Evolutionary conservation across 2,113 vertebrate species (phyloP).

Genomic region (Verasper variegatus): DNA sequence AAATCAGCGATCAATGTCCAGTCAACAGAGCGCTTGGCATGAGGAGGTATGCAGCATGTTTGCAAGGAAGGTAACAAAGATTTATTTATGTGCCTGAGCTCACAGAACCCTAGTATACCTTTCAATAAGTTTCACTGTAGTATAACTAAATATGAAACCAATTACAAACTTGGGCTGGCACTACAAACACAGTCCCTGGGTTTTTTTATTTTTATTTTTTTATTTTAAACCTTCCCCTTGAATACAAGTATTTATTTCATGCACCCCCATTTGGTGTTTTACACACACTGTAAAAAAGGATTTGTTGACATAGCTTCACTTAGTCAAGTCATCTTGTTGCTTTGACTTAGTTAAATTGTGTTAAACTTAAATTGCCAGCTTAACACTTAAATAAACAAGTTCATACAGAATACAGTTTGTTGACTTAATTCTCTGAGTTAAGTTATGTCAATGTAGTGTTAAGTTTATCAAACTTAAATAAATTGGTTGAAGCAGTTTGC

Average conservation of each 20-base stretch:
- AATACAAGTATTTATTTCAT: conserved; percentile 54
- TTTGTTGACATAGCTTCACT: no score
- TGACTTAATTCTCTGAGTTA: no score
- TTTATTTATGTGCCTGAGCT: conserved; percentile 77
- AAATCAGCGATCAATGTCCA: conserved; percentile 70
- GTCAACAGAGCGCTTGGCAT: conserved; percentile 74
- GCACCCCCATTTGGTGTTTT: conserved; percentile 19
- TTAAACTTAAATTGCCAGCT: no score
- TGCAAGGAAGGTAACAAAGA: conserved; percentile 74
- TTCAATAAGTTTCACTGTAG: conserved; percentile 71
- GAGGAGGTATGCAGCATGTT: conserved; percentile 58
- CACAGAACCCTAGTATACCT: conserved; percentile 63
- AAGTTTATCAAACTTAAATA: no score
- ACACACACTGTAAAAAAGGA: no score
- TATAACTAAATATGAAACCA: conserved; percentile 76
- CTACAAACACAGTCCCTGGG: conserved; percentile 59
- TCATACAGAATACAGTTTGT: no score
- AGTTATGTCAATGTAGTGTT: no score
- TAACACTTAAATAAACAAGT: no score
- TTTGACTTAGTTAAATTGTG: no score
- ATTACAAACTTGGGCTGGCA: conserved; percentile 70
- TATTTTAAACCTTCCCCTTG: conserved; percentile 11
- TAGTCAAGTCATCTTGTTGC: no score
- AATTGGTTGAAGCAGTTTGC: no score
- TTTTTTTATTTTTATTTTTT: conserved; percentile 44